Percentiles rank a stretch among this genome's conserved stretches.
Conservation (phyloP, 1,140 invertebrate genomes). For the Bursaphelenchus mucronatus region DNA sequence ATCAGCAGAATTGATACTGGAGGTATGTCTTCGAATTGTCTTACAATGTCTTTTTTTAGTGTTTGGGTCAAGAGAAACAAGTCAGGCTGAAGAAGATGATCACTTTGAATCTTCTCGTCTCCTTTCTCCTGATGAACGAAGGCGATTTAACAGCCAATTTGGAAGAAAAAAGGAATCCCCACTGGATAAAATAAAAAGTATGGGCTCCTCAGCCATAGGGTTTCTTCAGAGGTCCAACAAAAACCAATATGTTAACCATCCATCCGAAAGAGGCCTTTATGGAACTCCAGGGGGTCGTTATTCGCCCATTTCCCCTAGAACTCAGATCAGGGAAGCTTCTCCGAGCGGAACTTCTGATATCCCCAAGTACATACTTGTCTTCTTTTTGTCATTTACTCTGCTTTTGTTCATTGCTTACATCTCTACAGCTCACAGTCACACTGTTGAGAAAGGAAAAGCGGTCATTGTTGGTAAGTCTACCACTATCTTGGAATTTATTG, state of each 20-base stretch:
- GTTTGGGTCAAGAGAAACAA: too few relatives aligned
- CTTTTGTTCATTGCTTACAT: conserved; percentile 38
- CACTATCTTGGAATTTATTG: conserved; percentile 4
- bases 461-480: conserved; percentile 27
- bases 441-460: conserved; percentile 11
- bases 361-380: conserved; percentile 21
- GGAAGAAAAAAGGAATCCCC: conserved; percentile 6
- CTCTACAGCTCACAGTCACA: conserved; percentile 35
- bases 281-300: conserved; percentile 16
- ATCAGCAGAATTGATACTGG: neutral
- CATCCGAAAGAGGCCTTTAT: conserved; percentile 7
- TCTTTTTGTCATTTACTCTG: conserved; percentile 26
- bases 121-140: conserved; percentile 4
- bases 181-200: conserved; percentile 2
- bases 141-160: conserved; percentile 1
- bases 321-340: neutral
- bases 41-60: neutral
- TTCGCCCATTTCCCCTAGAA: neutral
- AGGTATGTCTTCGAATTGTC: neutral
- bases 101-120: neutral
- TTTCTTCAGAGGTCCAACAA: neutral
- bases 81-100: neutral
- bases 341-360: neutral
- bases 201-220: neutral
- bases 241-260: neutral